Evolutionary conservation across 2,888 invertebrate species (phyloP).

Genomic region (Imbricaverruca yamaguchii): DNA sequence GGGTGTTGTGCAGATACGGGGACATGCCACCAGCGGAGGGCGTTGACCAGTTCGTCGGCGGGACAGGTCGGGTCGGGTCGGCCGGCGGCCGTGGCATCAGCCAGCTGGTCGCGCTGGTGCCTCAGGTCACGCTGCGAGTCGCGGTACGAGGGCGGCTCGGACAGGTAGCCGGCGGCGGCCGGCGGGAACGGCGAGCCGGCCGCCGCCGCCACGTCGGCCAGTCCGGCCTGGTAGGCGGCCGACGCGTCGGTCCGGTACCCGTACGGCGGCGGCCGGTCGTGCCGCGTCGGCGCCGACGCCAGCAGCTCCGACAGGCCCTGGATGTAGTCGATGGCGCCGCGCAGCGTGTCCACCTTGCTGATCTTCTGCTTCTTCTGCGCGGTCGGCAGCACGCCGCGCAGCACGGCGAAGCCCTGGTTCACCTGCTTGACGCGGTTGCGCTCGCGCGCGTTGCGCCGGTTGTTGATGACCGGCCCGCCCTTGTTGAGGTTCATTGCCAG

Average conservation of each 20-base stretch:
- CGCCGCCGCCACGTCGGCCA: not conserved
- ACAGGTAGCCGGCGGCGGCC: not conserved
- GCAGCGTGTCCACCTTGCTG: constrained; percentile 59
- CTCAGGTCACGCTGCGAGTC: not conserved
- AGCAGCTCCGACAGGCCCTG: constrained; percentile 67
- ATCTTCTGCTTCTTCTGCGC: constrained; percentile 38
- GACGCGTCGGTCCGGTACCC: not conserved
- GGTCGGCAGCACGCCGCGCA: constrained; percentile 76
- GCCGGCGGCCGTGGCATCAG: not conserved
- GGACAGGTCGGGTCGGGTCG: not conserved
- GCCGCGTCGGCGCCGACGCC: not conserved
- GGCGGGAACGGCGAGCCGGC: not conserved
- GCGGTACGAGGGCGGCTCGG: not conserved
- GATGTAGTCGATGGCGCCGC: constrained; percentile 84
- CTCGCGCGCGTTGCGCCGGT: constrained; percentile 84
- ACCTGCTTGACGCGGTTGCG: constrained; percentile 90
- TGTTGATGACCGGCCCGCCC: constrained; percentile 64
- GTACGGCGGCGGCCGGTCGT: not conserved
- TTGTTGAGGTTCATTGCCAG: constrained; percentile 19
- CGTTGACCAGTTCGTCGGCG: not conserved
- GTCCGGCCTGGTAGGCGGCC: not conserved
- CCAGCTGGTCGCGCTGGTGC: not conserved
- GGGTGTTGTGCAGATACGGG: not conserved
- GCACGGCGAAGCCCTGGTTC: constrained; percentile 82
- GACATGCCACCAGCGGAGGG: not conserved